Evolutionary conservation across 2,797 vertebrate genomes (phyloP).

Genomic region (Salarias fasciatus): DNA sequence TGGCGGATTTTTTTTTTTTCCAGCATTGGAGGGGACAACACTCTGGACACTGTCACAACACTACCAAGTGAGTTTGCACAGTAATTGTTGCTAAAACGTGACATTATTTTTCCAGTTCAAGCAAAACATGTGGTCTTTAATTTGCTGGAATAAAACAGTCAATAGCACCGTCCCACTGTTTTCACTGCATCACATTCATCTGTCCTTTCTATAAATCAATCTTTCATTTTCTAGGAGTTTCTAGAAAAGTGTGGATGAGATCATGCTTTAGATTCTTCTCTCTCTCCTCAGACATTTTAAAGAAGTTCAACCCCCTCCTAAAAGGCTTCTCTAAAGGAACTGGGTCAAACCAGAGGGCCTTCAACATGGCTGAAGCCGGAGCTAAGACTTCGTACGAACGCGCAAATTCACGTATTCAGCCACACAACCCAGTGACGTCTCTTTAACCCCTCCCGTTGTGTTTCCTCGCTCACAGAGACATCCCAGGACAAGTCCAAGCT

Average conservation of each 20-base stretch:
- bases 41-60: conserved; percentile 85
- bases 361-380: conserved; percentile 85
- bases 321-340: conserved; percentile 86
- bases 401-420: neutral
- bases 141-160: no score
- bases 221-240: no score
- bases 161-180: no score
- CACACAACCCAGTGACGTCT: neutral
- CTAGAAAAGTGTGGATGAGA: no score
- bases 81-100: no score
- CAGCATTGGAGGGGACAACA: conserved; percentile 88
- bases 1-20: conserved; percentile 27
- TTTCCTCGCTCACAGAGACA: conserved; percentile 77
- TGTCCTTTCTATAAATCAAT: no score
- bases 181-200: no score
- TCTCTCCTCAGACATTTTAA: conserved; percentile 87
- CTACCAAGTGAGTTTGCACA: conserved; percentile 85
- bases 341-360: conserved; percentile 69
- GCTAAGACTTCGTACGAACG: conserved; percentile 83
- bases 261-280: neutral
- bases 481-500: conserved; percentile 80
- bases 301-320: conserved; percentile 88
- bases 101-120: no score
- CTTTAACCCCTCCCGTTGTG: neutral
- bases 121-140: no score